Base-by-base conservation (phyloP, 2,888 invertebrate species). In the Synanthedon tipuliformis region DNA sequence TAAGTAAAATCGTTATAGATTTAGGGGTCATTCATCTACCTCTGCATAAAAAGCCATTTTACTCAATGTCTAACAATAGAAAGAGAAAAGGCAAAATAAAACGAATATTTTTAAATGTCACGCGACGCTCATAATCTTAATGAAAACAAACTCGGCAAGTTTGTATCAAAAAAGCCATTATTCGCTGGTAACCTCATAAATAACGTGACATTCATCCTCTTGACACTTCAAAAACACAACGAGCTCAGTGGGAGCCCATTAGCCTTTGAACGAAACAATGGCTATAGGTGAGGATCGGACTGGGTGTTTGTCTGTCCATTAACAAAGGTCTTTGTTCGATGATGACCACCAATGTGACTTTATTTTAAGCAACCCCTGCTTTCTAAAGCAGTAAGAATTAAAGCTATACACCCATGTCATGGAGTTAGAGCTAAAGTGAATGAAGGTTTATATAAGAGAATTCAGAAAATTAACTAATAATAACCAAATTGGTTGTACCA, bases 231-330 rank as follows among this genome's bases (percentile, higher is more conserved):
- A 82, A 81, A 81, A 79, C 77, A 76, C 67, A 63, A 64, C 67
- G 64, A 66, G 65, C 72, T 69, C 71, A 40, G 50, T 13, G 71
- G 63, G 67, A 68, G 68, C 68, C 81, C 81, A 82, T 81, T 82
- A 82, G 79, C 82, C 81, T 81, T 79, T 81, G 67, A 68, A 68
- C 74, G 68, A 82, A 81, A 82, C 82, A 82, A 81, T 75, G 71
- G 71, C 58, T 57, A 60, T 63, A 50, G 50, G 63, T 61, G 72
- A 67, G 56, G 57, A 63, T 61, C 59, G 61, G 69, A 71, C 73
- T 72, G 69, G 68, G 69, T 73, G 68, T 63, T 69, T 66, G 59
- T 65, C 67, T 68, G 54, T 52, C 71, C 72, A 74, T 77, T 75
- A 73, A 68, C 59, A 70, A 78, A 76, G 74, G 72, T 73, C 59